Evolutionary conservation across 2,888 invertebrate genomes (phyloP).

Genomic region (Spisula subtruncata): DNA sequence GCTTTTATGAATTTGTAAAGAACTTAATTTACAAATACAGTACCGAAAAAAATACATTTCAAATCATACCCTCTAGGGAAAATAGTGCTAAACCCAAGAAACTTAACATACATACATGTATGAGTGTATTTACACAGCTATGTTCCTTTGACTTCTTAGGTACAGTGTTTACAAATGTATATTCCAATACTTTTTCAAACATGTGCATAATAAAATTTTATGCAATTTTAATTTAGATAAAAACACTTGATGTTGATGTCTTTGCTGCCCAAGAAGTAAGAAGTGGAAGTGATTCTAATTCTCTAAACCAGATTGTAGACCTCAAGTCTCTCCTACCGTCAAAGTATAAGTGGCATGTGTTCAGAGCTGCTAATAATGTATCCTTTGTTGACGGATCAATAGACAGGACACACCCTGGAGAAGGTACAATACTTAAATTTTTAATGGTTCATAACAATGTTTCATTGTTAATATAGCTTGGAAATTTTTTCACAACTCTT

Average conservation of each 20-base stretch:
- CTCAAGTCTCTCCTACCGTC: slow-evolving; percentile 77
- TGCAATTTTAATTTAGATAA: background rate
- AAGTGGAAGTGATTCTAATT: slow-evolving; percentile 49
- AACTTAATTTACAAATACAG: background rate
- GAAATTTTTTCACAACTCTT: too few species aligned
- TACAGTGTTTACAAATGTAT: too few species aligned
- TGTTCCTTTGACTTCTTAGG: too few species aligned
- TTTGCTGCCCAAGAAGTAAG: slow-evolving; percentile 84
- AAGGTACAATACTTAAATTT: slow-evolving; percentile 72
- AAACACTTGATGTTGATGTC: slow-evolving; percentile 74
- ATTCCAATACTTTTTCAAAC: too few species aligned
- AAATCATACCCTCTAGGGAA: too few species aligned
- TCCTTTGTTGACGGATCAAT: slow-evolving; percentile 64
- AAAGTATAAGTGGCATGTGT: slow-evolving; percentile 76
- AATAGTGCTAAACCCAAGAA: background rate
- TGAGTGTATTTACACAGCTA: too few species aligned
- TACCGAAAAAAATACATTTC: background rate
- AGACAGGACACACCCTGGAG: slow-evolving; percentile 73
- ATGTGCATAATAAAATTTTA: background rate
- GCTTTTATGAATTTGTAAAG: background rate
- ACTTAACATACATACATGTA: too few species aligned
- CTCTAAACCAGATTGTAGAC: slow-evolving; percentile 77
- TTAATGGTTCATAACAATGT: background rate
- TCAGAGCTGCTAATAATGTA: slow-evolving; percentile 75
- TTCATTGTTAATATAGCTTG: too few species aligned